These are phyloP conservation scores for Pithys albifrons DNA, from an alignment of 2,113 vertebrate genomes.

Conservation along the genomic window DNA sequence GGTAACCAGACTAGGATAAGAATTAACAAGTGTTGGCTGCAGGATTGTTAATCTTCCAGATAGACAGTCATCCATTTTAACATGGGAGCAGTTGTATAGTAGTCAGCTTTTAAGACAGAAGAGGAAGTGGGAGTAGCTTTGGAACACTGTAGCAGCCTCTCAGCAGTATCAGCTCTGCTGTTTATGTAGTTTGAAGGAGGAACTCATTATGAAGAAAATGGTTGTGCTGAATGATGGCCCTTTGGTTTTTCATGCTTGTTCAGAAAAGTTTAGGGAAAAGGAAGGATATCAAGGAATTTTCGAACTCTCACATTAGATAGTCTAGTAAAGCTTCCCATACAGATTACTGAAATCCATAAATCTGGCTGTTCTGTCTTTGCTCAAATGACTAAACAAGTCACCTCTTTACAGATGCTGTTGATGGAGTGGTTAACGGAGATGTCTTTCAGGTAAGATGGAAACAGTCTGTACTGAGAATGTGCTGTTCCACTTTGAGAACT, in stretches of 20 bases:
- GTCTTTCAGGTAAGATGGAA: conserved; percentile 77
- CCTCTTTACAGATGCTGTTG: conserved; percentile 77
- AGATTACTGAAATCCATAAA: background rate
- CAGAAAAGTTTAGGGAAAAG: background rate
- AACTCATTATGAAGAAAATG: background rate
- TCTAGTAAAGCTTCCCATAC: background rate
- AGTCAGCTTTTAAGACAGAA: background rate
- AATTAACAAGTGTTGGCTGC: background rate
- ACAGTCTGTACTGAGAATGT: background rate
- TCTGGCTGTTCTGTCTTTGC: background rate
- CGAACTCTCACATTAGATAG: background rate
- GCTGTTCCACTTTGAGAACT: background rate
- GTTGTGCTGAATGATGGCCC: background rate
- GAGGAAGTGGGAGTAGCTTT: background rate
- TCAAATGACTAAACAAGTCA: conserved; percentile 44
- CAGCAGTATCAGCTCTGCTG: background rate
- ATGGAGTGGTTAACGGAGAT: conserved; percentile 86
- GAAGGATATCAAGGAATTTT: background rate
- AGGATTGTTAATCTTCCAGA: background rate
- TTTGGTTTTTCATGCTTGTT: background rate
- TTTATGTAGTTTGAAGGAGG: background rate
- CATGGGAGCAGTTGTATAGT: background rate
- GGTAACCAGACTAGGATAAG: background rate
- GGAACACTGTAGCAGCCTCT: background rate
- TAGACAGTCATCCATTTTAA: background rate